Evolutionary conservation across 2,113 vertebrate species (phyloP), one percentile per base, ranked within the genome.

Genomic region (Prolemur simus): DNA sequence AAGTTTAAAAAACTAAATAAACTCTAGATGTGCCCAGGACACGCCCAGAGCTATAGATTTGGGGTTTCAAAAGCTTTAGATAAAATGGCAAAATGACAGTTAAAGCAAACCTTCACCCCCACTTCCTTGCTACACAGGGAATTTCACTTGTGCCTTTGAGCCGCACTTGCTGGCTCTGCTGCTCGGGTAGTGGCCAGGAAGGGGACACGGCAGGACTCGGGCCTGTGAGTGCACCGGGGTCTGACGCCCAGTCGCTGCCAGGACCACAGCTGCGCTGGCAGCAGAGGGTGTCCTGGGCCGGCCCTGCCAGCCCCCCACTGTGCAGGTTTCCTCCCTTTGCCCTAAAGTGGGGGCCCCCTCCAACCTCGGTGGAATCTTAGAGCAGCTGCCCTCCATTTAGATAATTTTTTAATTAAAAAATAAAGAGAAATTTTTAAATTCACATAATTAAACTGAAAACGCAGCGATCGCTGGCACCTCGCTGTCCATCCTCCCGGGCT

Each of bases 181-280:
- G 69, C 91, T 25, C 32, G 5, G 89, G 69, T 74, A 56, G 95
- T 0, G 4, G 21, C 58, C 2, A 2, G 20, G 37, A 71, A 23
- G 21, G 68, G 68, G 11, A 25, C 4, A 23, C 11, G 68, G 37
- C 10, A 1, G 1, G 10, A 25, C 12, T 2, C 20, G 21, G 37
- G n/a, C n/a, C 39, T 39, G 5, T 71, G 68, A 23, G 21, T 37
- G 21, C 5, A 1, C 68, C 54, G 6, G 49, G 54, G 54, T 21
- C 20, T 56, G 6, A 2, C 6, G 7, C 54, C 54, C 20, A 39
- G 68, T 23, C 37, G 4, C 1, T 13, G 20, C 1, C 20, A 1
- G 1, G 1, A 11, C 20, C n/a, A 23, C 10, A 3, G 2, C n/a
- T 5, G 37, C 1, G 1, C 37, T 39, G 37, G 68, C 11, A 5